These are phyloP conservation scores for Rugalucina vietnamica DNA, from an alignment of 2,888 invertebrate species.

Conservation along the genomic window DNA sequence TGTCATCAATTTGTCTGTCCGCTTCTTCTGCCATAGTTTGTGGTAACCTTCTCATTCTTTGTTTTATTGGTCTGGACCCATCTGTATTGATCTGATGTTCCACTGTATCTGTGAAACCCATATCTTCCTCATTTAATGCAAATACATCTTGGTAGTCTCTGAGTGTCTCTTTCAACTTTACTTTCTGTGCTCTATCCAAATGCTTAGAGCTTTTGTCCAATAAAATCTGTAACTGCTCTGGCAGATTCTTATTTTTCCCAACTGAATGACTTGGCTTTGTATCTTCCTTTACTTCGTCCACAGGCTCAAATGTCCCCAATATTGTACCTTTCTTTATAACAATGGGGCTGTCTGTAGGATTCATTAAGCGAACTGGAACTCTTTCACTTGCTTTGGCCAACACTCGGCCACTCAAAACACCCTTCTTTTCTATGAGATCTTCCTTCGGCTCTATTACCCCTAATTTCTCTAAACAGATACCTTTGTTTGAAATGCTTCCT, in stretches of 20 bases:
- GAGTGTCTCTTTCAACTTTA: neutral
- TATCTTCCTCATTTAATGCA: conserved; percentile 7
- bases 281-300: neutral
- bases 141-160: neutral
- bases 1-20: conserved; percentile 27
- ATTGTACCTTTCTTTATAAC: neutral
- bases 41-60: conserved; percentile 24
- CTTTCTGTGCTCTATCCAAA: neutral
- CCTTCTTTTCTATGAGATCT: neutral
- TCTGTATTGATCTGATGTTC: conserved; percentile 36
- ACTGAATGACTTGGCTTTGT: neutral
- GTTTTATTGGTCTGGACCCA: conserved; percentile 19
- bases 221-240: neutral
- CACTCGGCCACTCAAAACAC: neutral
- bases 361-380: conserved; percentile 1
- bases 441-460: neutral
- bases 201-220: neutral
- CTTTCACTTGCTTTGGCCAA: neutral
- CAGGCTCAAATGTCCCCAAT: neutral
- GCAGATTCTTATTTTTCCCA: neutral
- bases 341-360: neutral
- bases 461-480: neutral
- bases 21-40: conserved; percentile 14
- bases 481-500: neutral
- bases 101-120: conserved; percentile 24